Evolutionary conservation across 1,140 invertebrate species (phyloP).

Genomic region (Meloidogyne hapla): DNA sequence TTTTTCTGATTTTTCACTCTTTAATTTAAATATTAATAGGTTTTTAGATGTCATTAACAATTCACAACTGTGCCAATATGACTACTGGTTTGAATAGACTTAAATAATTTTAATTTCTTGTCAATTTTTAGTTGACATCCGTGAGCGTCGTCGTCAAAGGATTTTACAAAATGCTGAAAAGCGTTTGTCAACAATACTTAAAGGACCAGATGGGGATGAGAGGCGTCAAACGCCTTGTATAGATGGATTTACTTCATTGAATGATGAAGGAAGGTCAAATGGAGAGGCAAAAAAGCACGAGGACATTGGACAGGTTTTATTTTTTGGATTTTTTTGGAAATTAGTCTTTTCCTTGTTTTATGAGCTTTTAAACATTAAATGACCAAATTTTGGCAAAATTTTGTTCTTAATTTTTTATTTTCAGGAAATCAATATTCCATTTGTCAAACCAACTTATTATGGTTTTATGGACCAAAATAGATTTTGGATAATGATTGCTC

Average conservation of each 20-base stretch:
- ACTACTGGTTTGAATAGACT: neutral
- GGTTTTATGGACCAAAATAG: slow-evolving; percentile 18
- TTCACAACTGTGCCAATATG: slow-evolving; percentile 16
- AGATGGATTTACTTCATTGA: slow-evolving; percentile 14
- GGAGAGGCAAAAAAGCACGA: neutral
- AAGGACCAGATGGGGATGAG: slow-evolving; percentile 24
- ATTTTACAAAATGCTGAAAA: slow-evolving; percentile 31
- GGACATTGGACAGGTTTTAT: neutral
- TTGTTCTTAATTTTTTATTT: neutral
- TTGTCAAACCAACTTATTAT: neutral
- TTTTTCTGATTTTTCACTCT: neutral
- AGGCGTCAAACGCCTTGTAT: slow-evolving; percentile 24
- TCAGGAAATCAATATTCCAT: neutral
- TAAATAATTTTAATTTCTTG: neutral
- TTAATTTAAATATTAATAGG: neutral
- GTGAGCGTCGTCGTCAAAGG: slow-evolving; percentile 35
- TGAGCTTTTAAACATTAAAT: too few relatives aligned
- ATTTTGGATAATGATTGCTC: slow-evolving; percentile 9
- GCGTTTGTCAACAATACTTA: slow-evolving; percentile 28
- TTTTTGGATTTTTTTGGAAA: neutral
- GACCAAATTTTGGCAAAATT: too few relatives aligned
- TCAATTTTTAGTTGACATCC: slow-evolving; percentile 4
- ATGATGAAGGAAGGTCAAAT: neutral
- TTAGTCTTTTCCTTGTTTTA: neutral
- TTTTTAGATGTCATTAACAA: slow-evolving; percentile 21